phyloP scores from a whole-genome alignment of 1,140 invertebrate species.

The Triops cancriformis region DNA sequence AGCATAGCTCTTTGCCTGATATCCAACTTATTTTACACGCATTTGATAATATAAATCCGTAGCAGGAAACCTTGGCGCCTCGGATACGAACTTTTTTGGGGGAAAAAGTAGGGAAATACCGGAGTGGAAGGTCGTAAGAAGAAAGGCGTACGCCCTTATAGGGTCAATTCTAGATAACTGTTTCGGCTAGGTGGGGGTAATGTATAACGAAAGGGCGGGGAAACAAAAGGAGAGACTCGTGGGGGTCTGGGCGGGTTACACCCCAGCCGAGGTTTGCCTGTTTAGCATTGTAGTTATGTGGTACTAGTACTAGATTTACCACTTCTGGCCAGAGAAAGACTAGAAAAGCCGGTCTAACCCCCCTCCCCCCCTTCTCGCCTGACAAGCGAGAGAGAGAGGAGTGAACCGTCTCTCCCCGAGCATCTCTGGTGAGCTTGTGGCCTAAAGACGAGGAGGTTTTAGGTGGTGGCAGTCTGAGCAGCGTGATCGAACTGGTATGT shows the following conservation, averaged over 20 bases:
- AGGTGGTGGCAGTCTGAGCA: neutral
- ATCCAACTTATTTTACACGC: neutral
- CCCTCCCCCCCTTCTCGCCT: too few species aligned
- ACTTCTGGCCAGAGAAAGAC: neutral
- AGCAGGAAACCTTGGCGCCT: neutral
- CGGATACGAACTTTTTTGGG: too few species aligned
- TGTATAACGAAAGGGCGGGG: neutral
- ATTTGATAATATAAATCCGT: neutral
- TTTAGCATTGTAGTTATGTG: neutral
- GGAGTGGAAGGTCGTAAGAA: neutral
- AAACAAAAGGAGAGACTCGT: neutral
- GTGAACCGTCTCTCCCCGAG: neutral
- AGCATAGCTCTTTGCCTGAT: too few species aligned
- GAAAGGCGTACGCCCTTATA: neutral
- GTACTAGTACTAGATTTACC: neutral
- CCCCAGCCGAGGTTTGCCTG: neutral
- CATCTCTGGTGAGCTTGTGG: neutral
- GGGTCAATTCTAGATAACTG: neutral
- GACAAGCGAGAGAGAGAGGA: neutral
- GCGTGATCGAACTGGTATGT: constrained; percentile 4
- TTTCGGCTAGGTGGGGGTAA: neutral
- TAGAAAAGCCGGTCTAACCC: neutral
- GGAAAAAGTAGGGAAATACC: neutral
- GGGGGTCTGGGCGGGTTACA: neutral
- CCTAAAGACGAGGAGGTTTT: neutral